phyloP scores from a whole-genome alignment of 2,797 vertebrate genomes.

The Silurus aristotelis region DNA sequence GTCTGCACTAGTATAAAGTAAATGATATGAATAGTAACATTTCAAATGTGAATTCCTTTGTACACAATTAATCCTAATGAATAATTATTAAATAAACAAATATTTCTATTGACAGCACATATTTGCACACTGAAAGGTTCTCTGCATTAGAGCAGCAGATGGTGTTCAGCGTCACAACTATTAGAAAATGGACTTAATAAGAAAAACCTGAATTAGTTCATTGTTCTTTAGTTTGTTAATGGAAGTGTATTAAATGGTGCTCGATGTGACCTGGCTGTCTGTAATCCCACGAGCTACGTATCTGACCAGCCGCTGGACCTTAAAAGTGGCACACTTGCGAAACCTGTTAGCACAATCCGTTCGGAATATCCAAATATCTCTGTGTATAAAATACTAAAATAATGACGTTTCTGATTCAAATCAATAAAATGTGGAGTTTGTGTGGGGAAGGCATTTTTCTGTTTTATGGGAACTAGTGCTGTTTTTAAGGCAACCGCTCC shows the following conservation, averaged over 20 bases:
- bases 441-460: background rate
- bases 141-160: background rate
- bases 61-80: background rate
- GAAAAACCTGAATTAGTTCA: background rate
- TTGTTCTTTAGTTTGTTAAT: background rate
- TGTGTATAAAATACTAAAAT: background rate
- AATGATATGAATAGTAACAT: background rate
- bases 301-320: background rate
- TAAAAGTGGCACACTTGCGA: background rate
- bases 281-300: background rate
- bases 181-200: background rate
- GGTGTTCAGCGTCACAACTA: background rate
- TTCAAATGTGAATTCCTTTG: background rate
- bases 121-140: background rate
- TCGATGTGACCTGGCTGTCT: background rate
- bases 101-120: background rate
- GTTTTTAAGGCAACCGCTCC: slow-evolving; percentile 5
- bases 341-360: background rate
- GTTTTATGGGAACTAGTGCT: background rate
- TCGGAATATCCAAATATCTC: background rate
- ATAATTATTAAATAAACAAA: background rate
- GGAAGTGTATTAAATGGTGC: background rate
- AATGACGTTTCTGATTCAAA: too few species aligned
- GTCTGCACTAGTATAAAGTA: background rate
- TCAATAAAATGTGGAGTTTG: too few species aligned